phyloP scores from a whole-genome alignment of 2,888 invertebrate genomes.

The Quadriops clusia region DNA sequence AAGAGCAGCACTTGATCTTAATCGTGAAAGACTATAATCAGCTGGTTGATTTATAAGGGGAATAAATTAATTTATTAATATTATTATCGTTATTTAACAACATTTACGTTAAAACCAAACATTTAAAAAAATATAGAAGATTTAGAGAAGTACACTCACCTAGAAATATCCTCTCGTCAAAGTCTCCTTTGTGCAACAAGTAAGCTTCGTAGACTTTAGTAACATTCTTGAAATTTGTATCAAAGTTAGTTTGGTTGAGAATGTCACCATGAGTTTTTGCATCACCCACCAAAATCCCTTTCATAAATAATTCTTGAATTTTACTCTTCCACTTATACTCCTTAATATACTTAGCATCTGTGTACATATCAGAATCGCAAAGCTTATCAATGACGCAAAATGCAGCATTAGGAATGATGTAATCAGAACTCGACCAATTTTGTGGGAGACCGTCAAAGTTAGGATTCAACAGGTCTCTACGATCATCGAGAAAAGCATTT shows the following conservation, averaged over 20 bases:
- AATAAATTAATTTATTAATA: not conserved
- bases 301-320: conserved; percentile 62
- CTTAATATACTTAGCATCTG: conserved; percentile 85
- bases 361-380: conserved; percentile 68
- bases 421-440: conserved; percentile 49
- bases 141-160: conserved; percentile 41
- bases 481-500: conserved; percentile 70
- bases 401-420: conserved; percentile 48
- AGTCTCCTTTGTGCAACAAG: conserved; percentile 82
- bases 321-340: conserved; percentile 76
- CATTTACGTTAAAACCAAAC: not conserved
- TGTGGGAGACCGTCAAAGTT: conserved; percentile 64
- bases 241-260: conserved; percentile 68
- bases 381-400: conserved; percentile 75
- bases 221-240: conserved; percentile 72
- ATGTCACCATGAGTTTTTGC: conserved; percentile 58
- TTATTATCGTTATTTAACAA: not conserved
- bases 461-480: conserved; percentile 77
- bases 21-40: too few relatives aligned
- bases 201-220: conserved; percentile 84
- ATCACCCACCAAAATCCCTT: conserved; percentile 64
- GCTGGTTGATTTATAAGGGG: too few relatives aligned
- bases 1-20: too few relatives aligned
- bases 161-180: conserved; percentile 93
- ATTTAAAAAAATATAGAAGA: not conserved